Percentiles rank a stretch among this genome's conserved stretches.
Evolutionary conservation across 2,797 vertebrate species (phyloP).

Genomic region (Nasua narica): DNA sequence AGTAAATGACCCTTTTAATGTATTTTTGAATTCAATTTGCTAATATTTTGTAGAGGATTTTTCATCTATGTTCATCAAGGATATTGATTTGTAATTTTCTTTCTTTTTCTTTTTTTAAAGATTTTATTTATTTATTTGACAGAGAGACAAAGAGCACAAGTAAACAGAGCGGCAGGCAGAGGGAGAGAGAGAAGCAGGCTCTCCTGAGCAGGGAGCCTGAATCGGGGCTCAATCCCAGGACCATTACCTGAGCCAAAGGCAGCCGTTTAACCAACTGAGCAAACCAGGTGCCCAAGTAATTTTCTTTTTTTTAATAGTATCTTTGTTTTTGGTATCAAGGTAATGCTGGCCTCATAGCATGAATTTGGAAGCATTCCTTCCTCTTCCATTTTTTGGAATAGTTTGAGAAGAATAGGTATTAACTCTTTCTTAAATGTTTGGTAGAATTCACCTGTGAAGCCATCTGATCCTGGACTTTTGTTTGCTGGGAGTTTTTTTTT

Average conservation of each 20-base stretch:
- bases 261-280: no score
- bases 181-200: no score
- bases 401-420: not conserved
- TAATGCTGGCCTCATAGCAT: not conserved
- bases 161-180: no score
- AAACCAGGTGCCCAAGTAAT: no score
- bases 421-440: not conserved
- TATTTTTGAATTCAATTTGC: not conserved
- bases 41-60: not conserved
- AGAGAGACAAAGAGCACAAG: no score
- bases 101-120: not conserved
- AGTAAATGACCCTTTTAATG: not conserved
- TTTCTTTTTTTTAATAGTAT: not conserved
- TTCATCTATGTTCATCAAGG: not conserved
- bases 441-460: not conserved
- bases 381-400: not conserved
- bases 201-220: no score
- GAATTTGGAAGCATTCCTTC: not conserved
- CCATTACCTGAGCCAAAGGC: no score
- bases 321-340: not conserved
- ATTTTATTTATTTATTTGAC: no score
- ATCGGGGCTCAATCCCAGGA: no score
- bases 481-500: not conserved
- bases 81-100: not conserved
- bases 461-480: not conserved